A percentile compares a stretch with the other conserved stretches of the same genome.
Evolutionary conservation across 2,888 invertebrate genomes (phyloP).

Genomic region (Alcis repandata): DNA sequence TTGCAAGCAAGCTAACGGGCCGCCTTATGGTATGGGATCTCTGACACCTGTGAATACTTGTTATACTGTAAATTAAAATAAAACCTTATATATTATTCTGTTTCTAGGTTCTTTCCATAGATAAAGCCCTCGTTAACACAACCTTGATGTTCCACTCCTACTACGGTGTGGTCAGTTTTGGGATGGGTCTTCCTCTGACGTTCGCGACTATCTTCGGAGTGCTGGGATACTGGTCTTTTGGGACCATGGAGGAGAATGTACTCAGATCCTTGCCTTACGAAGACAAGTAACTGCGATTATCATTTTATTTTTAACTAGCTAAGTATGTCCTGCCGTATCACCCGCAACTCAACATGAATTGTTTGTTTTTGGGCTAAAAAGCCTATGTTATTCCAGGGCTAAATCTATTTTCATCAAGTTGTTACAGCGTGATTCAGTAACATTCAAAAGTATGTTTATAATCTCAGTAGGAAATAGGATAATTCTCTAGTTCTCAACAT

Average conservation of each 20-base stretch:
- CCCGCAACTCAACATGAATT: too few relatives aligned
- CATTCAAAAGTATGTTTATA: too few relatives aligned
- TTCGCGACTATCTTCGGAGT: conserved; percentile 57
- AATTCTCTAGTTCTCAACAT: too few relatives aligned
- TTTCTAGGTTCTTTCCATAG: conserved; percentile 59
- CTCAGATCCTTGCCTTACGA: conserved; percentile 65
- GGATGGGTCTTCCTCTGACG: conserved; percentile 53
- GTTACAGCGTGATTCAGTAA: too few relatives aligned
- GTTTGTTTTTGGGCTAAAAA: too few relatives aligned
- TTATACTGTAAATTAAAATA: not conserved
- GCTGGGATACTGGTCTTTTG: conserved; percentile 66
- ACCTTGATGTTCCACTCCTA: conserved; percentile 49
- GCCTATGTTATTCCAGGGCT: too few relatives aligned
- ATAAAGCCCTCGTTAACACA: conserved; percentile 59
- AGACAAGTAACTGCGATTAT: conserved; percentile 57
- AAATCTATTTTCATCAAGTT: too few relatives aligned
- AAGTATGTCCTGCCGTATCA: too few relatives aligned
- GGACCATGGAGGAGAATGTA: conserved; percentile 68
- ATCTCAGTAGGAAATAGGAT: too few relatives aligned
- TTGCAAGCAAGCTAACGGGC: too few relatives aligned
- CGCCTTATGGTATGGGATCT: too few relatives aligned
- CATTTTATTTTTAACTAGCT: conserved; percentile 5
- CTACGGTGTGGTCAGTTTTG: conserved; percentile 58
- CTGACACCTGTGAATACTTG: too few relatives aligned
- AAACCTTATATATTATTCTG: not conserved